A percentile compares a stretch with the other conserved stretches of the same genome.
phyloP scores from a whole-genome alignment of 2,113 vertebrate species.

The Gadus chalcogrammus region DNA sequence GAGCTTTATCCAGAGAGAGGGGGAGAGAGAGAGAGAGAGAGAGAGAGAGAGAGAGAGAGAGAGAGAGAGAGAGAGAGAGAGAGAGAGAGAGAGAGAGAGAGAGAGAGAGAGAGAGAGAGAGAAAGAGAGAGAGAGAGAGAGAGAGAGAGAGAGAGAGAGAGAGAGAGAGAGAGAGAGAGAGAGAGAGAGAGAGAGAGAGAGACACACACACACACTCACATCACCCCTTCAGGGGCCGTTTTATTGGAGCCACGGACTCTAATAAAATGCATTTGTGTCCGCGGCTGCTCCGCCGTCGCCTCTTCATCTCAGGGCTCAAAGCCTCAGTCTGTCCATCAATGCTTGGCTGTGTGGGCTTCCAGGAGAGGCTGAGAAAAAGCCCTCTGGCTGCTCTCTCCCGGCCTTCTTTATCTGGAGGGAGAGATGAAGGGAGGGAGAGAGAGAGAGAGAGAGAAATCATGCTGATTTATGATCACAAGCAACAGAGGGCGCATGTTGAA shows the following conservation, averaged over 20 bases:
- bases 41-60: not conserved
- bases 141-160: no score
- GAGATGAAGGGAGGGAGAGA: not conserved
- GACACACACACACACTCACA: not conserved
- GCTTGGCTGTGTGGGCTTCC: slow-evolving; percentile 40
- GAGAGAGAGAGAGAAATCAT: not conserved
- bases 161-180: no score
- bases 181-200: not conserved
- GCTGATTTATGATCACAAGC: no score
- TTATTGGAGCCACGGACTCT: slow-evolving; percentile 20
- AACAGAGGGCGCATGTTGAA: no score
- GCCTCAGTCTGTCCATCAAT: slow-evolving; percentile 43
- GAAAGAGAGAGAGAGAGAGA: not conserved
- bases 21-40: not conserved
- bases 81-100: no score
- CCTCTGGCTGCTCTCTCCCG: slow-evolving; percentile 29
- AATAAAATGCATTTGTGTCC: slow-evolving; percentile 67
- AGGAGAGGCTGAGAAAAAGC: slow-evolving; percentile 43
- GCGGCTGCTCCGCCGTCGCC: slow-evolving; percentile 5
- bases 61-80: no score
- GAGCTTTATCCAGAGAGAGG: no score
- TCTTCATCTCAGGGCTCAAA: slow-evolving; percentile 51
- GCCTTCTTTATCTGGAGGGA: slow-evolving; percentile 26
- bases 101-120: no score
- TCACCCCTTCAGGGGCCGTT: slow-evolving; percentile 47